Base-by-base conservation (phyloP, 2,888 invertebrate genomes). In the Rhagonycha lutea region DNA sequence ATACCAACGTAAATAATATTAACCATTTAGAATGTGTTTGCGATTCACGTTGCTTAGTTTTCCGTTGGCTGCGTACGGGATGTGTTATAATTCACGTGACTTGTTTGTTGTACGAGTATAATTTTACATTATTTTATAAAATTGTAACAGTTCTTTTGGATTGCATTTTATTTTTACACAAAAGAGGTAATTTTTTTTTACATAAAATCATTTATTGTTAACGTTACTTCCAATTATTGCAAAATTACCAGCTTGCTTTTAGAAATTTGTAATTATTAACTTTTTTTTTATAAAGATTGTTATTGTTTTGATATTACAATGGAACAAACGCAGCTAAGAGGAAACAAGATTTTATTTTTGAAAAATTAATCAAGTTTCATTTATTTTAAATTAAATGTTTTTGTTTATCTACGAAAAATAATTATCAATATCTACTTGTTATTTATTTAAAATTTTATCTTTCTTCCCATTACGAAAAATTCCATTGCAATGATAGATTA, bases 31-130 rank as follows among this genome's bases (percentile, higher is more conserved):
- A 80, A 76, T 76, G 78, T 47, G 47, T 47, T 47, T n/a, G n/a
- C 47, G 47, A 47, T 74, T 78, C 77, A 76, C 74, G 74, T 77
- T 78, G 78, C 74, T 80, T 79, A 80, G 80, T 80, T 80, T 79
- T 76, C 76, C 74, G 72, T 69, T 76, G 76, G 68, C 75, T 77
- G 78, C 73, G 78, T 77, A 63, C 68, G 74, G 29, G 77, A 76
- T 76, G 79, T 76, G 79, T 77, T 76, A 77, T 72, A 67, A 60
- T 72, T 70, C 70, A 76, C 69, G 63, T 75, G 67, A 67, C 47
- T 47, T 47, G 69, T 61, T 75, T 75, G 69, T 65, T 75, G 11
- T 61, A 70, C 63, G 32, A 69, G 12, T 7, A 47, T n/a, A 47
- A 47, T 47, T 47, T 47, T 47, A 47, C 7, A 47, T 47, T 47